Conservation (phyloP, 2,888 invertebrate species). For the Xanthorhoe designata region DNA sequence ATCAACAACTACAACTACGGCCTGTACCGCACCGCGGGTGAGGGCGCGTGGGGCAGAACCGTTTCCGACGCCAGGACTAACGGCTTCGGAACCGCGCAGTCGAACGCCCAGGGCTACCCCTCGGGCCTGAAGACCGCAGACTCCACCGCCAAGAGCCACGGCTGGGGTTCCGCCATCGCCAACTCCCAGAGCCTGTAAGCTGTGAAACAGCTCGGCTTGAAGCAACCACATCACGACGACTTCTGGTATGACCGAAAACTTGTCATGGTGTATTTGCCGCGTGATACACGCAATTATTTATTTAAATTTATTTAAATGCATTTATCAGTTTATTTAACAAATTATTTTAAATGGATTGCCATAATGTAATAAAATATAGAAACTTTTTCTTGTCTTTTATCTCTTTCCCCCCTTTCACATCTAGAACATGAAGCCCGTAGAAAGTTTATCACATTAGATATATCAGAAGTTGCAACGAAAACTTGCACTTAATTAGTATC, state of each 20-base stretch:
- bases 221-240: slow-evolving; percentile 81
- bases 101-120: slow-evolving; percentile 59
- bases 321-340: slow-evolving; percentile 36
- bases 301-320: slow-evolving; percentile 45
- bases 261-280: slow-evolving; percentile 80
- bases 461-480: too few species aligned
- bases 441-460: too few species aligned
- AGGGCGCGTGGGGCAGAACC: slow-evolving; percentile 47
- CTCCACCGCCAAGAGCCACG: slow-evolving; percentile 60
- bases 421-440: too few species aligned
- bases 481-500: too few species aligned
- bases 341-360: slow-evolving; percentile 20
- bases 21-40: slow-evolving; percentile 28
- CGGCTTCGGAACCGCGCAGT: slow-evolving; percentile 64
- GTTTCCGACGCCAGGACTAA: slow-evolving; percentile 60
- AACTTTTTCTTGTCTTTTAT: slow-evolving; percentile 11
- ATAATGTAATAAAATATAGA: slow-evolving; percentile 34
- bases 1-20: slow-evolving; percentile 35
- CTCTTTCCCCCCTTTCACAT: neutral
- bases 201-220: slow-evolving; percentile 24
- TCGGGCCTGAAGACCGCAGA: slow-evolving; percentile 49
- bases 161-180: slow-evolving; percentile 66
- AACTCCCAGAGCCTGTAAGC: slow-evolving; percentile 63
- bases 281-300: slow-evolving; percentile 58
- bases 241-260: slow-evolving; percentile 59